Conservation (phyloP, 2,113 vertebrate species). For the Gopherus evgoodei region DNA sequence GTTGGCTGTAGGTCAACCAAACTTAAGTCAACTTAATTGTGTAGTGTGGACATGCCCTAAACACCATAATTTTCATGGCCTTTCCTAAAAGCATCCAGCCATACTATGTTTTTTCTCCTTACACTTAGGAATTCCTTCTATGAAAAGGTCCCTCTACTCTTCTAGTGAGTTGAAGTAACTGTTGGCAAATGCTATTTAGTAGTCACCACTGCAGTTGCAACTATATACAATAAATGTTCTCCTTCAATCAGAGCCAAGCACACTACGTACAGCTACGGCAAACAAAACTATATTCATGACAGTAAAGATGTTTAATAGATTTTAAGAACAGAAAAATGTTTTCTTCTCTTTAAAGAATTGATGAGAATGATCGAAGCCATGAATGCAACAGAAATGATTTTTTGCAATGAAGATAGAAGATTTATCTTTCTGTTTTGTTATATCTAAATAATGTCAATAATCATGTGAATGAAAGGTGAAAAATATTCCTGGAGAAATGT, state of each 20-base stretch:
- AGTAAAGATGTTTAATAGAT: neutral
- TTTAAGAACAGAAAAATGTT: neutral
- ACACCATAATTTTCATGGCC: neutral
- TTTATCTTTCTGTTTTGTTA: too few relatives aligned
- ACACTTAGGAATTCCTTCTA: neutral
- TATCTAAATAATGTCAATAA: neutral
- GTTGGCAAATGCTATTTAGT: neutral
- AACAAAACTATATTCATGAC: neutral
- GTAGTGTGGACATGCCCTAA: neutral
- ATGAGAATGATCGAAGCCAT: neutral
- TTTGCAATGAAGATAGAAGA: neutral
- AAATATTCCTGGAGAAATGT: neutral
- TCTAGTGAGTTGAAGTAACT: neutral
- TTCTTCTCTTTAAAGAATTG: neutral
- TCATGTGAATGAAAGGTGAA: neutral
- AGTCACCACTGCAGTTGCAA: neutral
- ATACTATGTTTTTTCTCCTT: neutral
- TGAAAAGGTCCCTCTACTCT: neutral
- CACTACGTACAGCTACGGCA: constrained; percentile 8
- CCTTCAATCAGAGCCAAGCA: neutral
- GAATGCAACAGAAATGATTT: neutral
- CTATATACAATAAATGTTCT: neutral
- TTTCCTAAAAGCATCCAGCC: neutral
- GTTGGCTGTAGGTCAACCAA: neutral
- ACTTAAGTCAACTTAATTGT: neutral